Conservation (phyloP, 2,797 vertebrate genomes). For the Crenuchus spilurus region DNA sequence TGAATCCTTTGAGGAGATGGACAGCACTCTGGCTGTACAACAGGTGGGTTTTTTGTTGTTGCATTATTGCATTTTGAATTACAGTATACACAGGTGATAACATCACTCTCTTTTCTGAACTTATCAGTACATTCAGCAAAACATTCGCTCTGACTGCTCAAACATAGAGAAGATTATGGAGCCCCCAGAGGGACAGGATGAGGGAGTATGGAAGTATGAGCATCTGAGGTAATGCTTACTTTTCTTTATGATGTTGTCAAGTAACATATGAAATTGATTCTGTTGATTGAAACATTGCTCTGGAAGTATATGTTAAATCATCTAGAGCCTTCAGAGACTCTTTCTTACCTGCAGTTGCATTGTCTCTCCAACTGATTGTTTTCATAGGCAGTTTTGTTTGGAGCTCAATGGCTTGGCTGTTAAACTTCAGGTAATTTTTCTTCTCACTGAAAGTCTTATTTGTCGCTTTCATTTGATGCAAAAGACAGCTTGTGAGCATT, state of each 20-base stretch:
- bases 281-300: no score
- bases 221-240: conserved; percentile 86
- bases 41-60: no score
- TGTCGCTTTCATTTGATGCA: no score
- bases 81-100: background rate
- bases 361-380: background rate
- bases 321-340: no score
- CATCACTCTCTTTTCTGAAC: conserved; percentile 33
- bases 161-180: conserved; percentile 99
- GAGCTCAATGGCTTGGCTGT: conserved; percentile 98
- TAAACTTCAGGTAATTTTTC: conserved; percentile 90
- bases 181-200: conserved; percentile 96
- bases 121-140: conserved; percentile 95
- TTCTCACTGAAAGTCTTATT: no score
- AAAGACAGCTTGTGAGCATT: no score
- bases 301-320: no score
- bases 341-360: no score
- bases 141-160: conserved; percentile 95
- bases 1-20: conserved; percentile 99
- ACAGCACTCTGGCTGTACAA: conserved; percentile 96
- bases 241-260: background rate
- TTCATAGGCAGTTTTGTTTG: conserved; percentile 94
- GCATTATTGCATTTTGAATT: no score
- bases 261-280: background rate
- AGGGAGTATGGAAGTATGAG: conserved; percentile 99